Conservation (phyloP, 2,797 vertebrate species). For the Alca torda region DNA sequence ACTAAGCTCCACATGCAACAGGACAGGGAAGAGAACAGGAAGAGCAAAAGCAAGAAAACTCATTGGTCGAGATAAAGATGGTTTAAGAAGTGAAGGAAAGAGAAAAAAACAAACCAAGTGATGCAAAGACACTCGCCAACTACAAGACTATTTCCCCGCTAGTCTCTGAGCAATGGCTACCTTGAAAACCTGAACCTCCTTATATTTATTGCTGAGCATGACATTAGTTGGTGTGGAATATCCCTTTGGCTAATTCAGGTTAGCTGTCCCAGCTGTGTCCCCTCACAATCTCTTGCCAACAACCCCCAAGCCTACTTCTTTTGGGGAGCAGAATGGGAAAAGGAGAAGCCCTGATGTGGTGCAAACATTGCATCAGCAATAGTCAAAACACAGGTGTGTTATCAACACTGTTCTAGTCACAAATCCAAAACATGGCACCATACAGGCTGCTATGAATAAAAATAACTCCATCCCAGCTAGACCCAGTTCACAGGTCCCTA, state of each 20-base stretch:
- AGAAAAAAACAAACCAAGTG: rapidly evolving
- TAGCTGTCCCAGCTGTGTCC: background rate
- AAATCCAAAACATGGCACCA: background rate
- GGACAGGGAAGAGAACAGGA: background rate
- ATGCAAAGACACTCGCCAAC: background rate
- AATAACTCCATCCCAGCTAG: background rate
- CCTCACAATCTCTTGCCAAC: background rate
- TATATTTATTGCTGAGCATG: background rate
- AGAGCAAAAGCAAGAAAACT: background rate
- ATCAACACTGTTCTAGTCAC: background rate
- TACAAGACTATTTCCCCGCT: background rate
- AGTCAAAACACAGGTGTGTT: background rate
- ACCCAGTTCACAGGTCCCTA: background rate
- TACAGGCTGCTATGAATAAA: background rate
- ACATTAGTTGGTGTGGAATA: background rate
- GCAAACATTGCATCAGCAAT: background rate
- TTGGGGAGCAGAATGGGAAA: background rate
- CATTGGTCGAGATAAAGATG: background rate
- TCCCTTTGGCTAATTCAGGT: background rate
- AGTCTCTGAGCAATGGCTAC: background rate
- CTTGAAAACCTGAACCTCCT: background rate
- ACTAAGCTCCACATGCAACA: background rate
- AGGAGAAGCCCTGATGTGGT: background rate
- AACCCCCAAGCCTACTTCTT: background rate
- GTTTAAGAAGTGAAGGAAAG: background rate